Percentiles rank a stretch among this genome's conserved stretches.
phyloP scores from a whole-genome alignment of 2,888 invertebrate species.

The Caenorhabditis afra region DNA sequence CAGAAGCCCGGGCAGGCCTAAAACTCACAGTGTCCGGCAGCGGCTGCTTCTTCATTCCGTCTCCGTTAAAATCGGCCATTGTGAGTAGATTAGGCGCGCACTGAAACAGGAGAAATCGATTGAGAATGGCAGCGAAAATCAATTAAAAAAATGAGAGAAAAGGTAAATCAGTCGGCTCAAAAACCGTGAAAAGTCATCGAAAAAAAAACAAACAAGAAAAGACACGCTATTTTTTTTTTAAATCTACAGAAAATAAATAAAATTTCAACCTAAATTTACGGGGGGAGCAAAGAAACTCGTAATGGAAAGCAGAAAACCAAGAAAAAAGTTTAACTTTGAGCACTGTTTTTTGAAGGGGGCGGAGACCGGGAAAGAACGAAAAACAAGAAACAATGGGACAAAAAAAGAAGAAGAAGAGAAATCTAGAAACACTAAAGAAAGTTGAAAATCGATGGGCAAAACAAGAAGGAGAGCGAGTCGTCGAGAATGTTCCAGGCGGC shows the following conservation, averaged over 20 bases:
- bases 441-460: neutral
- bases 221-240: neutral
- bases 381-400: neutral
- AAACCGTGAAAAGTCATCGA: neutral
- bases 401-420: neutral
- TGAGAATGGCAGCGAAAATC: conserved; percentile 5
- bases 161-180: neutral
- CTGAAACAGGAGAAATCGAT: conserved; percentile 6
- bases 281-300: neutral
- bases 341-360: neutral
- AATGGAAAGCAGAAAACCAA: neutral
- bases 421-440: neutral
- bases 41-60: conserved; percentile 22
- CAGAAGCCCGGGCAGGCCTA: neutral
- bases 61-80: conserved; percentile 20
- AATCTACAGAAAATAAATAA: neutral
- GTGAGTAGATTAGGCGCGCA: conserved; percentile 1
- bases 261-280: neutral
- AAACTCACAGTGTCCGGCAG: conserved; percentile 39
- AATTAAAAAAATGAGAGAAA: neutral
- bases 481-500: too few relatives aligned
- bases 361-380: neutral
- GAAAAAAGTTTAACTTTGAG: neutral
- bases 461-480: neutral
- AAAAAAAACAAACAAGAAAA: neutral